Evolutionary conservation across 2,113 vertebrate genomes (phyloP).

Genomic region (Sylvilagus bachmani): DNA sequence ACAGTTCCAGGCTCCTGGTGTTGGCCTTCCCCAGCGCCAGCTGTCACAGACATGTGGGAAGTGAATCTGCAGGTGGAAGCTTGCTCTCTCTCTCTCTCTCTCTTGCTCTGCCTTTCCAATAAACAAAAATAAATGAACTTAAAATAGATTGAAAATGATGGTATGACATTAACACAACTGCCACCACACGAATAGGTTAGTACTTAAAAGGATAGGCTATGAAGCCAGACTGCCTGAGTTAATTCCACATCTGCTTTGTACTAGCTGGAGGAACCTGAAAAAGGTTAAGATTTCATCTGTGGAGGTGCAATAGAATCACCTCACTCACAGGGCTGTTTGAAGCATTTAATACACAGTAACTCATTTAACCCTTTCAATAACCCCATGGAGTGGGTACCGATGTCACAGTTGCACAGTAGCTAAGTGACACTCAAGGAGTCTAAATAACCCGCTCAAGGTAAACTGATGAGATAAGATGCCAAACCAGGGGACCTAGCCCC

Average conservation of each 20-base stretch:
- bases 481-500: not conserved
- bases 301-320: not conserved
- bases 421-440: not conserved
- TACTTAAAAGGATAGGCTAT: not conserved
- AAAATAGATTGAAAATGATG: conserved; percentile 10
- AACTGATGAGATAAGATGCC: too few relatives aligned
- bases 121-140: not conserved
- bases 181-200: not conserved
- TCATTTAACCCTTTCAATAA: not conserved
- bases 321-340: not conserved
- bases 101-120: too few relatives aligned
- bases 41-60: too few relatives aligned
- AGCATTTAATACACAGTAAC: conserved; percentile 11
- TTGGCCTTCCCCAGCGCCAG: too few relatives aligned
- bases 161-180: not conserved
- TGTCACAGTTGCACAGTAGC: not conserved
- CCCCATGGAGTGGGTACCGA: not conserved
- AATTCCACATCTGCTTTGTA: not conserved
- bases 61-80: too few relatives aligned
- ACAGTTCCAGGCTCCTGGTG: too few relatives aligned
- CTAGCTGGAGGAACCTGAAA: not conserved
- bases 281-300: not conserved
- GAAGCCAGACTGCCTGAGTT: not conserved
- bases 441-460: not conserved
- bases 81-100: too few relatives aligned